Percentiles rank a stretch among this genome's conserved stretches.
These are phyloP conservation scores for Pachycephus smyrnensis DNA, from an alignment of 2,888 invertebrate species.

Conservation along the genomic window DNA sequence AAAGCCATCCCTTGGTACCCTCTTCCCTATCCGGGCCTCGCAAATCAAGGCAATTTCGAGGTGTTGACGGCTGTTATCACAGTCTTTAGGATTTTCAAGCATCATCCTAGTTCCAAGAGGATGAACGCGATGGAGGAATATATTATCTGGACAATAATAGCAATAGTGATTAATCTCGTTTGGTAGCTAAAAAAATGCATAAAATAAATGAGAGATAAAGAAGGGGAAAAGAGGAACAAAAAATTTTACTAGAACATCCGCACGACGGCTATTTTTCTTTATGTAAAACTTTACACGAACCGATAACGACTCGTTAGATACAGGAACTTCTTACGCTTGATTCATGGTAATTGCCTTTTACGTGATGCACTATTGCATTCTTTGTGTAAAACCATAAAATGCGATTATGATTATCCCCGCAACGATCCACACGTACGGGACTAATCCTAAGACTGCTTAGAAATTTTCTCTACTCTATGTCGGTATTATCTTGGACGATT, in stretches of 20 bases:
- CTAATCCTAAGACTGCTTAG: not conserved
- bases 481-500: not conserved
- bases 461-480: not conserved
- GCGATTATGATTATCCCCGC: not conserved
- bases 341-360: not conserved
- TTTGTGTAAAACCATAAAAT: not conserved
- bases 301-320: not conserved
- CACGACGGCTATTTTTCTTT: not conserved
- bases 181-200: not conserved
- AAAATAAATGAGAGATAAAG: not conserved
- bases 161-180: not conserved
- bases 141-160: not conserved
- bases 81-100: conserved; percentile 25
- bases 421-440: not conserved
- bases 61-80: conserved; percentile 51
- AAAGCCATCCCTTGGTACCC: not conserved
- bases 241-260: not conserved
- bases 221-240: not conserved
- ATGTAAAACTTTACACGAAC: not conserved
- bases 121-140: not conserved
- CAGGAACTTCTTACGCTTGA: not conserved
- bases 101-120: not conserved
- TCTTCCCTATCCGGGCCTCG: conserved; percentile 26
- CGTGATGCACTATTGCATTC: not conserved
- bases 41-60: conserved; percentile 51